Conservation (phyloP, 2,113 vertebrate genomes). For the Prionailurus bengalensis region DNA sequence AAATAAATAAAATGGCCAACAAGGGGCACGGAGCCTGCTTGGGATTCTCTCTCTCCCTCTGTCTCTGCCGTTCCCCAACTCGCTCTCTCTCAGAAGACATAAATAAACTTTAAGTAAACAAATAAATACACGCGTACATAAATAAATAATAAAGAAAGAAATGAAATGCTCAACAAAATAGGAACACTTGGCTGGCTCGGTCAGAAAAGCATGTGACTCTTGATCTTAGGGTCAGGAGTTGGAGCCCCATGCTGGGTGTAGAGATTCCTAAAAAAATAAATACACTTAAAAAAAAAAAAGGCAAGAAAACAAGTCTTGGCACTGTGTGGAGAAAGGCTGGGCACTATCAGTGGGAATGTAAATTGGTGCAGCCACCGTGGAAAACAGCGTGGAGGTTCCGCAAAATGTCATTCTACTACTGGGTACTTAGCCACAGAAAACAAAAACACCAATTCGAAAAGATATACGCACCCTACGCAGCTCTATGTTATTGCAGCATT, state of each 20-base stretch:
- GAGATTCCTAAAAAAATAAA: background rate
- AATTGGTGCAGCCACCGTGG: background rate
- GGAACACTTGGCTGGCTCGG: background rate
- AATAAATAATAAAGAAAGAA: too few species aligned
- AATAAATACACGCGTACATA: too few species aligned
- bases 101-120: too few species aligned
- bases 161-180: background rate
- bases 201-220: background rate
- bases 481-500: background rate
- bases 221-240: background rate
- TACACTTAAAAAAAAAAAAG: background rate
- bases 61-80: too few species aligned
- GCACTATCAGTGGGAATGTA: background rate
- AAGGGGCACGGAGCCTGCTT: too few species aligned
- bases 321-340: background rate
- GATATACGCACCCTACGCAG: background rate
- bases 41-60: too few species aligned
- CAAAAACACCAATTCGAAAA: background rate
- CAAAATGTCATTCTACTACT: background rate
- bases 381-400: background rate
- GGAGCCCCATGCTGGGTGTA: background rate
- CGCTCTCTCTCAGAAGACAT: too few species aligned
- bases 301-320: background rate
- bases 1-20: background rate
- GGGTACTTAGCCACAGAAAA: background rate